These are phyloP conservation scores for Smutsia temminckii DNA, from an alignment of 2,797 vertebrate species.

Conservation along the genomic window DNA sequence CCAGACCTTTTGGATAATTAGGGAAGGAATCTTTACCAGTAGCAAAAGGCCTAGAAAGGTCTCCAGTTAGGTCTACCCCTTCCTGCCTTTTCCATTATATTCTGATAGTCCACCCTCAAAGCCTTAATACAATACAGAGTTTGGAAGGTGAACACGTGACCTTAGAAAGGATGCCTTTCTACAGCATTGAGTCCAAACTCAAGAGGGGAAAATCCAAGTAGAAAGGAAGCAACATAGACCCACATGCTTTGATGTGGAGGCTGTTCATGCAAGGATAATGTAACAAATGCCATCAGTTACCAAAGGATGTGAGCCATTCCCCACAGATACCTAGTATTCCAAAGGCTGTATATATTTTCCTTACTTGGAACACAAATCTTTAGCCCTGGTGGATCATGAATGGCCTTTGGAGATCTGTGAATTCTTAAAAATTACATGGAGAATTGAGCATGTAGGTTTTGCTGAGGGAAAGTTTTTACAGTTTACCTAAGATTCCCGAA, in stretches of 20 bases:
- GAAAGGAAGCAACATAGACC: background rate
- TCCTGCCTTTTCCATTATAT: background rate
- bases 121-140: background rate
- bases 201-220: background rate
- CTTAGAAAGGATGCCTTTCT: background rate
- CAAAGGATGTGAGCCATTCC: background rate
- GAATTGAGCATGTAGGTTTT: background rate
- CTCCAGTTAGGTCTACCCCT: background rate
- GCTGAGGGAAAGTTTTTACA: background rate
- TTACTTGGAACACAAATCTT: background rate
- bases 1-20: background rate
- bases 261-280: background rate
- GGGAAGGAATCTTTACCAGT: background rate
- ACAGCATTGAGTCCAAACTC: background rate
- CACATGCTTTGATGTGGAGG: background rate
- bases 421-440: background rate
- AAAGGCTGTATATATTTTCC: background rate
- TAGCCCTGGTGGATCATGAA: background rate
- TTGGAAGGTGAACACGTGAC: background rate
- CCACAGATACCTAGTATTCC: background rate
- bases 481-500: background rate
- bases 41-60: background rate
- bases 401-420: background rate
- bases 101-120: background rate
- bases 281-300: background rate